A percentile compares a stretch with the other conserved stretches of the same genome.
These are phyloP conservation scores for Dynastes grantii DNA, from an alignment of 2,888 invertebrate genomes.

Conservation along the genomic window DNA sequence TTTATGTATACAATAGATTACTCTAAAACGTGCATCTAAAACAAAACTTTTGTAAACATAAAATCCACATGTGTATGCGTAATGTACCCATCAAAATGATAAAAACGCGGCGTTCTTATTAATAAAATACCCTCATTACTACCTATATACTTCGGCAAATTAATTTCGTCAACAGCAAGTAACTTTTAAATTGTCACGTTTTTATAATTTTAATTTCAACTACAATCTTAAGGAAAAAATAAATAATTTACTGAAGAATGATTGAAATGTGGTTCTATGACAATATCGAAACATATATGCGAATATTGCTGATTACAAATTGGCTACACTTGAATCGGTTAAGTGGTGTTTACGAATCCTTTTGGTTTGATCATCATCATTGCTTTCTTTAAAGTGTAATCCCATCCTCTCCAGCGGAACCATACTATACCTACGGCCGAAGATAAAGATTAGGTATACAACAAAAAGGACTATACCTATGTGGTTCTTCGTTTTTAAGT, in stretches of 20 bases:
- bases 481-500: conserved; percentile 31
- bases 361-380: conserved; percentile 94
- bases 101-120: conserved; percentile 27
- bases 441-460: conserved; percentile 47
- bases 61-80: conserved; percentile 11
- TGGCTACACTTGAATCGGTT: conserved; percentile 56
- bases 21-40: conserved; percentile 6
- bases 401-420: conserved; percentile 97
- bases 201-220: conserved; percentile 27
- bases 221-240: conserved; percentile 18
- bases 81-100: conserved; percentile 26
- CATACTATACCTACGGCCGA: conserved; percentile 84
- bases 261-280: conserved; percentile 10
- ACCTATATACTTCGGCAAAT: not conserved
- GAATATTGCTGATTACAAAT: conserved; percentile 64
- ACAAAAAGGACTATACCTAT: conserved; percentile 28
- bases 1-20: conserved; percentile 26
- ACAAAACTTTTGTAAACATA: conserved; percentile 37
- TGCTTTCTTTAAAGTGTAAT: conserved; percentile 91
- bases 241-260: conserved; percentile 40
- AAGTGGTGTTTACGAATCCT: conserved; percentile 72
- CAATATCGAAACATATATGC: conserved; percentile 7
- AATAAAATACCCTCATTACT: not conserved
- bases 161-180: not conserved
- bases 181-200: conserved; percentile 3